Conservation (phyloP, 2,113 vertebrate genomes). For the Aviceda subcristata region DNA sequence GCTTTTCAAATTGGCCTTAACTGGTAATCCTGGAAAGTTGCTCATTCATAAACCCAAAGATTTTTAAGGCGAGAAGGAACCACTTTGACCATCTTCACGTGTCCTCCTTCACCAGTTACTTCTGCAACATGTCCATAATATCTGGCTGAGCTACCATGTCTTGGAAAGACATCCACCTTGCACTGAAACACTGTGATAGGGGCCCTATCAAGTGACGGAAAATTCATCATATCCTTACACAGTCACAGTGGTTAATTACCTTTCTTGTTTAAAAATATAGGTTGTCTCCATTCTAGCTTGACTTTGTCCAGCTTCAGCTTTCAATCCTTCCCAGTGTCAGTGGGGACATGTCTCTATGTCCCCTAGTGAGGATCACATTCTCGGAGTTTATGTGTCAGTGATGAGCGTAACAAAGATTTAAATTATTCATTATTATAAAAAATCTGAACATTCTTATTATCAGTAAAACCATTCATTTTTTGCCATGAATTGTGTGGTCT, state of each 20-base stretch:
- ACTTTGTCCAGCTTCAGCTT: not conserved
- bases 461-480: not conserved
- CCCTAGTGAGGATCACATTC: not conserved
- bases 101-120: not conserved
- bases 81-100: not conserved
- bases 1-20: not conserved
- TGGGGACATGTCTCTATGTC: not conserved
- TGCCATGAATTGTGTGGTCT: not conserved
- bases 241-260: not conserved
- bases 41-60: not conserved
- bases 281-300: not conserved
- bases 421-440: not conserved
- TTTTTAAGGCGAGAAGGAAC: not conserved
- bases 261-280: not conserved
- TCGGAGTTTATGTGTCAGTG: not conserved
- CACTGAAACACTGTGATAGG: not conserved
- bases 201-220: not conserved
- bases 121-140: not conserved
- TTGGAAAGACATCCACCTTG: not conserved
- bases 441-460: not conserved
- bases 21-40: not conserved
- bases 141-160: not conserved
- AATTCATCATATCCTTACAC: not conserved
- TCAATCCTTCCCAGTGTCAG: not conserved
- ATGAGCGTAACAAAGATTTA: not conserved